These are phyloP conservation scores for Illadopsis cleaveri DNA, from an alignment of 2,113 vertebrate species.

Conservation along the genomic window DNA sequence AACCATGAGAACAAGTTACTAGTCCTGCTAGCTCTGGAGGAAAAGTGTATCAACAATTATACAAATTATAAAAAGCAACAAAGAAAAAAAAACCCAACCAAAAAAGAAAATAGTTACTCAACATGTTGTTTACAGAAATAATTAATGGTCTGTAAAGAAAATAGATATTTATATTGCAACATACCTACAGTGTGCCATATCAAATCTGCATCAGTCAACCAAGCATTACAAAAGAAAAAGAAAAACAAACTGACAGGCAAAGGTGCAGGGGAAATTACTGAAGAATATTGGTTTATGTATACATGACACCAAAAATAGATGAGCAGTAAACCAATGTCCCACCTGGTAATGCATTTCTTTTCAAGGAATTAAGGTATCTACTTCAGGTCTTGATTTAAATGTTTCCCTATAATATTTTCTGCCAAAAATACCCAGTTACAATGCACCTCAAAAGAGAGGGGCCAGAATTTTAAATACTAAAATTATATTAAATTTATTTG, in stretches of 20 bases:
- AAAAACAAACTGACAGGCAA: neutral
- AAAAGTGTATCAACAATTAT: conserved; percentile 16
- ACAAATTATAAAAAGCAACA: neutral
- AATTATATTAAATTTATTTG: neutral
- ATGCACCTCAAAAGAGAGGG: neutral
- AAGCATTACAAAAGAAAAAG: conserved; percentile 8
- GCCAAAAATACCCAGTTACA: neutral
- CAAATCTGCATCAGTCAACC: conserved; percentile 14
- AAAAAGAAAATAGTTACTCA: neutral
- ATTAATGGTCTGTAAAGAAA: conserved; percentile 9
- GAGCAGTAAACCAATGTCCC: conserved; percentile 42
- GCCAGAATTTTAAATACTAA: neutral
- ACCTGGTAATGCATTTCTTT: conserved; percentile 64
- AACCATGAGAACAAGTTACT: conserved; percentile 11
- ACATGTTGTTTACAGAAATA: neutral
- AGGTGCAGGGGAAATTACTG: neutral
- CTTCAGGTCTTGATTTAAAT: neutral
- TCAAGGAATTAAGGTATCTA: neutral
- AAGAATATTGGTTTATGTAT: conserved; percentile 17
- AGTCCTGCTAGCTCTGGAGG: neutral
- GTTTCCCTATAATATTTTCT: neutral
- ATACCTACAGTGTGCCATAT: neutral
- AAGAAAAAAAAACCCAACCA: neutral
- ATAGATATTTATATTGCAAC: neutral
- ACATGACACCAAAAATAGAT: conserved; percentile 43